phyloP scores from a whole-genome alignment of 2,888 invertebrate species.

The Pheosia gnoma region DNA sequence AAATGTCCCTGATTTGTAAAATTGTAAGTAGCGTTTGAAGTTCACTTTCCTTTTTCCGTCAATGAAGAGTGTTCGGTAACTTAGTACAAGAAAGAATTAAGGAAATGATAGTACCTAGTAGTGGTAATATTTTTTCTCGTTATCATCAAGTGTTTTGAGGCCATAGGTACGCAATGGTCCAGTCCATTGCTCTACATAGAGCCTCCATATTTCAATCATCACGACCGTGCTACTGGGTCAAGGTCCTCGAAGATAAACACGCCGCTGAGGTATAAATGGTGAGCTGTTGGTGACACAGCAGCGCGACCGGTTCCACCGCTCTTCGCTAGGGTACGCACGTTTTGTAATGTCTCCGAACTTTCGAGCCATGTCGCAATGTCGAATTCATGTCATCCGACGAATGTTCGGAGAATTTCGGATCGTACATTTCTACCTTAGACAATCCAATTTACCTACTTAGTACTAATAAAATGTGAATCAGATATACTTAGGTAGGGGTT shows the following conservation, averaged over 20 bases:
- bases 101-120: too few species aligned
- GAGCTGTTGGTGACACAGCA: slow-evolving; percentile 20
- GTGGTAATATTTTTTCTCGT: too few species aligned
- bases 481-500: too few species aligned
- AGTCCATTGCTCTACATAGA: background rate
- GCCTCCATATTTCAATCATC: background rate
- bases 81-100: too few species aligned
- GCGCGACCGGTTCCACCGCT: slow-evolving; percentile 27
- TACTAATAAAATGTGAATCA: too few species aligned
- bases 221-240: slow-evolving; percentile 27
- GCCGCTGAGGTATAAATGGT: slow-evolving; percentile 21
- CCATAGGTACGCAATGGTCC: too few species aligned
- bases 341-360: slow-evolving; percentile 16
- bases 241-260: slow-evolving; percentile 26
- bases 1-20: too few species aligned
- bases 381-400: background rate
- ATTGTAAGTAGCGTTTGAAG: too few species aligned
- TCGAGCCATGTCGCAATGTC: slow-evolving; percentile 14
- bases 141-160: too few species aligned
- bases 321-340: slow-evolving; percentile 25
- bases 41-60: too few species aligned
- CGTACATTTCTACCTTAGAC: background rate
- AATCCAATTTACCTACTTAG: too few species aligned
- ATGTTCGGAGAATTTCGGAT: background rate
- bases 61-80: too few species aligned